A percentile compares a stretch with the other conserved stretches of the same genome.
Conservation (phyloP, 2,113 vertebrate genomes). For the Otis tarda region DNA sequence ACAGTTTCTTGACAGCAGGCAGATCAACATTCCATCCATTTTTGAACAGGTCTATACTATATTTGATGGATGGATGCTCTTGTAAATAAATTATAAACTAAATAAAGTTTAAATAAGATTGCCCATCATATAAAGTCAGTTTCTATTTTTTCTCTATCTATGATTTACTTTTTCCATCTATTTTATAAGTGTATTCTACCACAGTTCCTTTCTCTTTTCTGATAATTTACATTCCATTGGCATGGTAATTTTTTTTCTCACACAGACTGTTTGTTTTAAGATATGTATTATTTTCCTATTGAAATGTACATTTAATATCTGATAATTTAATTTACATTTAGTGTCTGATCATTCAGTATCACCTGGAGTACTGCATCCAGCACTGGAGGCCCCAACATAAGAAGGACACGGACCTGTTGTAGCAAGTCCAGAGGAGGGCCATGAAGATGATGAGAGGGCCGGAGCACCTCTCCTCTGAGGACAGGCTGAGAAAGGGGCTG, state of each 20-base stretch:
- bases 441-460: too few relatives aligned
- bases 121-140: conserved; percentile 5
- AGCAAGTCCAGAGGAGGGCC: too few relatives aligned
- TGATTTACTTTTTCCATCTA: conserved; percentile 24
- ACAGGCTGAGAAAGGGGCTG: too few relatives aligned
- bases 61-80: conserved; percentile 28
- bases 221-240: neutral
- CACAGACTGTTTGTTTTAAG: neutral
- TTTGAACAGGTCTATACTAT: conserved; percentile 20
- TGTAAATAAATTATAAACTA: conserved; percentile 66
- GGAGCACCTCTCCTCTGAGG: too few relatives aligned
- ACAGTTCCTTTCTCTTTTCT: neutral
- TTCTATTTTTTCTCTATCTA: neutral
- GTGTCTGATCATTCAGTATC: too few relatives aligned
- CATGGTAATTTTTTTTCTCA: neutral
- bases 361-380: too few relatives aligned
- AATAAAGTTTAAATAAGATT: conserved; percentile 63
- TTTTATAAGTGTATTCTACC: neutral
- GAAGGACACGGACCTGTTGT: too few relatives aligned
- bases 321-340: neutral
- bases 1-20: neutral
- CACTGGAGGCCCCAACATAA: too few relatives aligned
- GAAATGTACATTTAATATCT: neutral
- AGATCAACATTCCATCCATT: conserved; percentile 7
- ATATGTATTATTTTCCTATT: neutral